Base-by-base conservation (phyloP, 2,888 invertebrate species). In the Ochropacha duplaris region DNA sequence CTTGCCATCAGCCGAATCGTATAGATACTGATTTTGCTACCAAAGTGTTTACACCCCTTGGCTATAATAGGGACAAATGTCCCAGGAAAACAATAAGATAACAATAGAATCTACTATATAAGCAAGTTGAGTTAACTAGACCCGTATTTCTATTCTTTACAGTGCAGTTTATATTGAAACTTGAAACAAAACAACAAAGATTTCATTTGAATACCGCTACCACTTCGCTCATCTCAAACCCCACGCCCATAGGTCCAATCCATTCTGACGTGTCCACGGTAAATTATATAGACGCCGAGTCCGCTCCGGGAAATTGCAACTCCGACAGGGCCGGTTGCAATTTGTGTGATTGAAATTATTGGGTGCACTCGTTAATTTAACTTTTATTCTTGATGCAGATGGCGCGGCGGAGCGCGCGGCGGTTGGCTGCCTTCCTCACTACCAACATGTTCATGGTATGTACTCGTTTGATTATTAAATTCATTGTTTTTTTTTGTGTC, bases 371-470 rank as follows among this genome's bases (percentile, higher is more conserved):
- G 64, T 68, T 74, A 71, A 79, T 77, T 71, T 57, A 34, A 50
- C 50, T 60, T 66, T 62, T 64, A 57, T 72, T 62, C 55, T 81
- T 74, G 72, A 81, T 81, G 54, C 90, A 92, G 92, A 90, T 90
- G 89, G 78, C 86, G 63, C 79, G 81, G 56, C 71, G 78, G 58
- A 80, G 78, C 36, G 81, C 76, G 60, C 78, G 83, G 58, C 68
- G 36, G 36, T n/a, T 84, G 55, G 80, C 81, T 49, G 73, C 77
- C 54, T 76, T 82, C 62, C 76, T 87, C 65, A 80, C 86, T 36
- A 84, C 81, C 62, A 90, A 87, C 63, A 77, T 81, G 55, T 85
- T 90, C 60, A 72, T 92, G 85, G 92, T 92, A 72, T 72, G 82
- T 69, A 61, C 61, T 50, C 49, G 58, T 57, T 58, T 61, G 57